These are phyloP conservation scores for Gymnorhina tibicen DNA, from an alignment of 2,113 vertebrate genomes.

Conservation along the genomic window DNA sequence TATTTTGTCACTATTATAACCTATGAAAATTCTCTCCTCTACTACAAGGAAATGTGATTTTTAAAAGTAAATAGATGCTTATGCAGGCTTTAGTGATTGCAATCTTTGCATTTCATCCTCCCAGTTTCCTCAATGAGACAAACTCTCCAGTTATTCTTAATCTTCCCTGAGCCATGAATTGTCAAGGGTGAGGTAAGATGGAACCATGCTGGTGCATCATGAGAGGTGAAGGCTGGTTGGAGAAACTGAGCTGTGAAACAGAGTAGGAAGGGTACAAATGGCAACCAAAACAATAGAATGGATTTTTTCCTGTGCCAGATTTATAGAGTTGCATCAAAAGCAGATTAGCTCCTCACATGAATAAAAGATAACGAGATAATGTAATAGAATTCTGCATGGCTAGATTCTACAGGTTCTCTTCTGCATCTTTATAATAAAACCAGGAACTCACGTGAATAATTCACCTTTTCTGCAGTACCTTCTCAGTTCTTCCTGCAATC, in stretches of 20 bases:
- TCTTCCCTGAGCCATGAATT: neutral
- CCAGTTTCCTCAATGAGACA: neutral
- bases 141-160: neutral
- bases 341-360: neutral
- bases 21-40: neutral
- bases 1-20: neutral
- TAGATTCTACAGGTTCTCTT: neutral
- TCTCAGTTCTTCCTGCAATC: neutral
- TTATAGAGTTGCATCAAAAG: neutral
- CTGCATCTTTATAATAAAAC: neutral
- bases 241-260: neutral
- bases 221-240: neutral
- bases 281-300: neutral
- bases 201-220: accelerated
- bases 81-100: neutral
- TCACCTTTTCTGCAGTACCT: neutral
- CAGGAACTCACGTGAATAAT: neutral
- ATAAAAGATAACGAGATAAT: neutral
- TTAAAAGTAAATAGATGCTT: neutral
- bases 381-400: neutral
- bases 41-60: neutral
- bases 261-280: neutral
- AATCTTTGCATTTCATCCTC: neutral
- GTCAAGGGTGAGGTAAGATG: neutral
- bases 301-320: neutral